A percentile compares a stretch with the other conserved stretches of the same genome.
Conservation (phyloP, 2,113 vertebrate species). For the Corythornis cristatus region DNA sequence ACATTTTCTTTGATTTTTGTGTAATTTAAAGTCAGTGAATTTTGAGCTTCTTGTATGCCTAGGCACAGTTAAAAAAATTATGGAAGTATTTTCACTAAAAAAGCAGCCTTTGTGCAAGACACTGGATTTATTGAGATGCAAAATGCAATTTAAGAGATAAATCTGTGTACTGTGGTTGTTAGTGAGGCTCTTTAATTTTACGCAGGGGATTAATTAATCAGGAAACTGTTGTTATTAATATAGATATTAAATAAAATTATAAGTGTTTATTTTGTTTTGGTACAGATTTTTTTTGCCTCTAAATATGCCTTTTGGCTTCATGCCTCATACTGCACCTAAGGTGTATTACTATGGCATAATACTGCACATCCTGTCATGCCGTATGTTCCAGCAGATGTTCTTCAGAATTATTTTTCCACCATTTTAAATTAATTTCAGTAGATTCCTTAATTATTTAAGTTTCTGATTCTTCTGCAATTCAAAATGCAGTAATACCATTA, state of each 20-base stretch:
- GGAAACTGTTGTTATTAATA: not conserved
- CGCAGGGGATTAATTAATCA: not conserved
- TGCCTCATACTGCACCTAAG: not conserved
- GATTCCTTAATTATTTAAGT: not conserved
- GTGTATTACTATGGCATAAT: not conserved
- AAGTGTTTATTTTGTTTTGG: not conserved
- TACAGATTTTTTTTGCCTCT: not conserved
- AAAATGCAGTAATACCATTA: not conserved
- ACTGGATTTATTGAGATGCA: not conserved
- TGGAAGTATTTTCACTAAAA: not conserved
- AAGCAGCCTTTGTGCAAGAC: not conserved
- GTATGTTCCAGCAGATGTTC: slow-evolving; percentile 36
- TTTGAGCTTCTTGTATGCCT: not conserved
- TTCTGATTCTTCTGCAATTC: not conserved
- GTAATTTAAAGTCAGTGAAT: not conserved
- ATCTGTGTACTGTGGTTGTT: not conserved
- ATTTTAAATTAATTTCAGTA: slow-evolving; percentile 8
- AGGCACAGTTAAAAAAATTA: not conserved
- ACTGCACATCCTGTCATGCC: not conserved
- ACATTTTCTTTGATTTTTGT: not conserved
- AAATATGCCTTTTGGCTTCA: slow-evolving; percentile 17
- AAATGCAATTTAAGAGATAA: not conserved
- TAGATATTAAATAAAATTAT: not conserved
- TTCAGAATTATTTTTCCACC: not conserved
- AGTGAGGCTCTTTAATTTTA: not conserved